These are phyloP conservation scores for Aspidoscelis tigris DNA, from an alignment of 2,113 vertebrate species.

Conservation along the genomic window DNA sequence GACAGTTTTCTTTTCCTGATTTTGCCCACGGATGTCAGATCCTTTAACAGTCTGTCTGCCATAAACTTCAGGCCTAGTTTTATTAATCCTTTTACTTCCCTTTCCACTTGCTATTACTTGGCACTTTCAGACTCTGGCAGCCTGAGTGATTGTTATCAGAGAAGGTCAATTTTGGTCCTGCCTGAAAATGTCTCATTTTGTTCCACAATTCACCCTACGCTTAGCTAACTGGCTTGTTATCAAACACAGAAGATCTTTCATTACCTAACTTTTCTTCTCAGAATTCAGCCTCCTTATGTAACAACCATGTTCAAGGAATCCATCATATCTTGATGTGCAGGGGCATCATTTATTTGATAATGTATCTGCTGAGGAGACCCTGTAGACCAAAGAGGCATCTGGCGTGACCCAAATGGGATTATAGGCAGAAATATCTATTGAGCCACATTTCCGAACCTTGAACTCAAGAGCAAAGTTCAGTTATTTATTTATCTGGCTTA, in stretches of 20 bases:
- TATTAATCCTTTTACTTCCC: constrained; percentile 22
- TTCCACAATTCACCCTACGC: neutral
- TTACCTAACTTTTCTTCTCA: neutral
- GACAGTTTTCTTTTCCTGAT: constrained; percentile 26
- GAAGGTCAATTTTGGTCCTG: constrained; percentile 41
- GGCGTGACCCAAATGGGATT: too few relatives aligned
- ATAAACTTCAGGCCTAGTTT: neutral
- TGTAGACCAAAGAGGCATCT: too few relatives aligned
- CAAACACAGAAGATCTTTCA: neutral
- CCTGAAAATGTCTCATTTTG: constrained; percentile 28
- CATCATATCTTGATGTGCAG: neutral
- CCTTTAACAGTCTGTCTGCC: neutral
- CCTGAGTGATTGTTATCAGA: constrained; percentile 17
- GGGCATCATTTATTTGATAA: neutral
- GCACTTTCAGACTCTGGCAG: constrained; percentile 36
- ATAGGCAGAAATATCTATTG: too few relatives aligned
- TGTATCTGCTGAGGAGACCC: too few relatives aligned
- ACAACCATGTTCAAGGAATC: neutral
- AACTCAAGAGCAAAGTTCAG: too few relatives aligned
- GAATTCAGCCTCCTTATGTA: neutral
- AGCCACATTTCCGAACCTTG: too few relatives aligned
- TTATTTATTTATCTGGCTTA: too few relatives aligned
- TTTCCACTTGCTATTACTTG: neutral
- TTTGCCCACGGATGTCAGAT: constrained; percentile 2
- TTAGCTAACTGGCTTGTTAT: neutral